Evolutionary conservation across 2,797 vertebrate genomes (phyloP).

Genomic region (Loris lydekkerianus): DNA sequence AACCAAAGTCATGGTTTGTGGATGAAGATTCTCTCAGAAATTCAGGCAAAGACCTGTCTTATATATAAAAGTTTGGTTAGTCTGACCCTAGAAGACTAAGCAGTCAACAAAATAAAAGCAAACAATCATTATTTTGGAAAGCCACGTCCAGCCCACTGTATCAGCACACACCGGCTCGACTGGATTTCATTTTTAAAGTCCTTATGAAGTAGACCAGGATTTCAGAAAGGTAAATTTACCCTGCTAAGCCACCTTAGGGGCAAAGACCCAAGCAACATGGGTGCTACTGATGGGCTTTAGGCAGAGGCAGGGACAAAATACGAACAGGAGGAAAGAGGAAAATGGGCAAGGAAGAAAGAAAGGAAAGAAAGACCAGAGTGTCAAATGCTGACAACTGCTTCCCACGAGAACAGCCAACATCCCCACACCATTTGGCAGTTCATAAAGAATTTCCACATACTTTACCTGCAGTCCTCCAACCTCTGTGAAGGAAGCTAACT

Average conservation of each 20-base stretch:
- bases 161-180: neutral
- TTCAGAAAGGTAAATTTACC: neutral
- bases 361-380: neutral
- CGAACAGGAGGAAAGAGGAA: neutral
- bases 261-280: fast-evolving
- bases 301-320: neutral
- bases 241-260: neutral
- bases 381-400: neutral
- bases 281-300: too few species aligned
- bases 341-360: neutral
- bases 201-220: neutral
- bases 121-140: neutral
- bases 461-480: neutral
- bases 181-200: neutral
- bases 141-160: neutral
- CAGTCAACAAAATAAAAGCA: conserved; percentile 12
- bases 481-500: neutral
- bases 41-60: neutral
- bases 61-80: neutral
- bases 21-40: neutral
- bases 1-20: neutral
- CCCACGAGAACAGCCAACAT: neutral
- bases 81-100: neutral
- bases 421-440: neutral
- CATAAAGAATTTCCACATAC: neutral